Evolutionary conservation across 2,797 vertebrate genomes (phyloP).

Genomic region (Acropternis orthonyx): DNA sequence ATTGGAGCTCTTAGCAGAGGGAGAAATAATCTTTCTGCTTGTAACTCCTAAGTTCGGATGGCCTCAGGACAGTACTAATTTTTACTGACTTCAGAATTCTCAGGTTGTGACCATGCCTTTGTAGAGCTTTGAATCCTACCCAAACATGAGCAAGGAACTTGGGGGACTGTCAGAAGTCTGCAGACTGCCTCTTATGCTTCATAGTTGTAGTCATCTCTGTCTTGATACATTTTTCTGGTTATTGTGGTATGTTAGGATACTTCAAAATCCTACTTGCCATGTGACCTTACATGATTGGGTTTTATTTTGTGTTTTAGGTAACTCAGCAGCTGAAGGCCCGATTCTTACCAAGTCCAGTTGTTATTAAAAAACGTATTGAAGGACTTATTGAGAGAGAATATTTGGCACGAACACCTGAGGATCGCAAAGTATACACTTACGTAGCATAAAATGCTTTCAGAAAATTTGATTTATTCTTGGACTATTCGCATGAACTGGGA

Average conservation of each 20-base stretch:
- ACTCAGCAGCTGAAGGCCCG: constrained; percentile 94
- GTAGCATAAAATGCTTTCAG: constrained; percentile 88
- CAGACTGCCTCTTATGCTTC: not conserved
- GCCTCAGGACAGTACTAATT: not conserved
- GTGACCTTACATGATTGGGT: not conserved
- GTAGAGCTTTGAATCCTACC: not conserved
- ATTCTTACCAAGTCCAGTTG: constrained; percentile 97
- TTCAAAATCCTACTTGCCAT: not conserved
- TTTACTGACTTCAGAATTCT: not conserved
- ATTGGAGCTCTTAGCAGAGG: not conserved
- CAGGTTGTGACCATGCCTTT: not conserved
- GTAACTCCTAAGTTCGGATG: not conserved
- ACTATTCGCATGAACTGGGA: constrained; percentile 95
- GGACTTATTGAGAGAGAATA: constrained; percentile 99
- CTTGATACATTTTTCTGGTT: not conserved
- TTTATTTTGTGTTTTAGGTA: constrained; percentile 81
- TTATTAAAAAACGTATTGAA: constrained; percentile 99
- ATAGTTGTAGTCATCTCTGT: not conserved
- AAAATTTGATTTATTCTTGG: constrained; percentile 83
- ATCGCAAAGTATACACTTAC: constrained; percentile 99
- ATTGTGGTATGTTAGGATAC: not conserved
- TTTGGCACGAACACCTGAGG: constrained; percentile 97
- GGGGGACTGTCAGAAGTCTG: not conserved
- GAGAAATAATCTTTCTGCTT: not conserved
- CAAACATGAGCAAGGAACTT: not conserved